These are phyloP conservation scores for Drosophila paranaensis DNA, from an alignment of 2,888 invertebrate species.

Conservation along the genomic window DNA sequence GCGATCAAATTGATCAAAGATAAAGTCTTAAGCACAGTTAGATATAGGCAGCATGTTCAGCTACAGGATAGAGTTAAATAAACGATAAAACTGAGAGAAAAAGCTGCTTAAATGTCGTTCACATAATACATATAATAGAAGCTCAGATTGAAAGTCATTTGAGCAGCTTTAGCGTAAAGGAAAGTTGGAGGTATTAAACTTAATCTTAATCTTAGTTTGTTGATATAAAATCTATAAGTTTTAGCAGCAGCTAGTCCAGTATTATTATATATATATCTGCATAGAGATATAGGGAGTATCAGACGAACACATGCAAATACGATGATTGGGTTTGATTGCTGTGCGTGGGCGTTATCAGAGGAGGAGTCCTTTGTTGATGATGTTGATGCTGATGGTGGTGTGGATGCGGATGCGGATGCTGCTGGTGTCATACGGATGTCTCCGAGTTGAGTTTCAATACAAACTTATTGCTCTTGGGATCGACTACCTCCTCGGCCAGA, in stretches of 20 bases:
- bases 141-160: constrained; percentile 5
- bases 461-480: constrained; percentile 98
- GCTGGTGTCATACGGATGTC: constrained; percentile 94
- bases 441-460: constrained; percentile 97
- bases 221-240: background rate
- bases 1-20: background rate
- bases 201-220: background rate
- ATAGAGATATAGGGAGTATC: constrained; percentile 29
- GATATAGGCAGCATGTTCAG: no score
- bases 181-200: background rate
- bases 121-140: background rate
- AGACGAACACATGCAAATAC: constrained; percentile 83
- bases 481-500: constrained; percentile 97
- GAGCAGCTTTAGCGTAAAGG: background rate
- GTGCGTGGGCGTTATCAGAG: constrained; percentile 77
- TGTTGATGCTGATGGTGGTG: constrained; percentile 46
- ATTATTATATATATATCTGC: background rate
- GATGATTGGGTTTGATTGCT: constrained; percentile 84
- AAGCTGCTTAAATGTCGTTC: constrained; percentile 7
- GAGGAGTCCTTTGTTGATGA: constrained; percentile 61
- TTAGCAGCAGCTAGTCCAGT: constrained; percentile 2
- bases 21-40: background rate
- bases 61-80: no score
- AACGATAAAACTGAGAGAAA: background rate
- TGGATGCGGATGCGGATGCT: constrained; percentile 46